Evolutionary conservation across 2,888 invertebrate species (phyloP).

Genomic region (Drosophila peninsularis): DNA sequence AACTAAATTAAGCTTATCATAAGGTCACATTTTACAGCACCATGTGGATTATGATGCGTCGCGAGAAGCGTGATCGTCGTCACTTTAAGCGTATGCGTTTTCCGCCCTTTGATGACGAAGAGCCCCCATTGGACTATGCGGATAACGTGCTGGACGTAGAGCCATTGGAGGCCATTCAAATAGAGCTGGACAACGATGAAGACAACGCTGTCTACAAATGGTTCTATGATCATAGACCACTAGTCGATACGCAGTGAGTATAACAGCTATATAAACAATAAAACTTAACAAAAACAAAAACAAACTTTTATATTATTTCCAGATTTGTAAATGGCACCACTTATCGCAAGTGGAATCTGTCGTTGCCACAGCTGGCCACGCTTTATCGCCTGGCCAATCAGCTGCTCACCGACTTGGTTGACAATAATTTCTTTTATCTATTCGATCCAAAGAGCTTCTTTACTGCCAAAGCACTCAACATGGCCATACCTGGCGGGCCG

Average conservation of each 20-base stretch:
- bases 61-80: slow-evolving; percentile 98
- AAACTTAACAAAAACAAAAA: background rate
- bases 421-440: slow-evolving; percentile 99
- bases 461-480: slow-evolving; percentile 99
- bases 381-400: slow-evolving; percentile 99
- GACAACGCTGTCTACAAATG: slow-evolving; percentile 95
- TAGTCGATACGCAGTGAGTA: slow-evolving; percentile 93
- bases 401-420: slow-evolving; percentile 97
- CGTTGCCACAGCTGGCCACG: slow-evolving; percentile 98
- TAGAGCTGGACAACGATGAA: slow-evolving; percentile 98
- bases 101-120: slow-evolving; percentile 99
- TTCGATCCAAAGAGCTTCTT: slow-evolving; percentile 99
- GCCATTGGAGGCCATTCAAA: slow-evolving; percentile 99
- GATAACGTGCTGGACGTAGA: slow-evolving; percentile 99
- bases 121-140: slow-evolving; percentile 99
- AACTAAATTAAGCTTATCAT: background rate
- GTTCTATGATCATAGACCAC: slow-evolving; percentile 99
- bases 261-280: background rate
- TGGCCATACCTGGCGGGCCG: slow-evolving; percentile 99
- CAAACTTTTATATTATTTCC: slow-evolving; percentile 33
- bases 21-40: slow-evolving; percentile 86
- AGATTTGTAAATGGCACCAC: slow-evolving; percentile 97
- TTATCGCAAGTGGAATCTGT: slow-evolving; percentile 97
- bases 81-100: slow-evolving; percentile 99
- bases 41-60: slow-evolving; percentile 99